Evolutionary conservation across 2,797 vertebrate species (phyloP), one percentile per base, ranked within the genome.

Genomic region (Clangula hyemalis): DNA sequence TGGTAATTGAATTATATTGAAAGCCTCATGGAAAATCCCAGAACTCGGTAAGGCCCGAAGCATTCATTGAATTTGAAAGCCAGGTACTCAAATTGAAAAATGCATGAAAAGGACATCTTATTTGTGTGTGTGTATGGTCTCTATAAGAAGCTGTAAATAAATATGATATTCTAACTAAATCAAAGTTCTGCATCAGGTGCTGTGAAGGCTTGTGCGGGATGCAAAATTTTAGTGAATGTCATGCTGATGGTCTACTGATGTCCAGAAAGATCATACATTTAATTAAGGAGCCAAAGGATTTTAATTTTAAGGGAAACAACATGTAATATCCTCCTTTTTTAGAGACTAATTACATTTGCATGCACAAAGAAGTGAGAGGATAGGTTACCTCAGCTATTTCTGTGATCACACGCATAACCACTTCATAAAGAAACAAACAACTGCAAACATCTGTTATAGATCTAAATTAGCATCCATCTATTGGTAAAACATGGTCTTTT

Each of bases 51-150:
- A 30, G 74, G 5, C 38, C 16, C 13, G 39, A 54, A 86, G 56
- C 34, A 85, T 58, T 60, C 79, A 27, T 24, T 76, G 54, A 73
- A 6, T 71, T 93, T 85, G 78, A 96, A 94, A 66, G 62, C 28
- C 6, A 86, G 54, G 49, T 77, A 89, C 84, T 94, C 90, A 87
- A 90, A 84, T 65, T 27, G 13, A 60, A 94, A 95, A 61, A 78
- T 77, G 36, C 11, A 73, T 43, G 20, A 92, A n/a, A 89, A 87
- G 7, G 3, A 27, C 8, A 56, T 60, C 32, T 66, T 27, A 61
- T 73, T 57, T 57, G 54, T 32, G 34, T 80, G 61, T 53, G 27
- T 28, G 51, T 28, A 85, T 56, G 18, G 27, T 36, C 25, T 90
- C 62, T 45, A 6, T 80, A 85, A 27, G 80, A 71, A 86, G 39